Evolutionary conservation across 2,888 invertebrate species (phyloP).

Genomic region (Crocallis elinguaria): DNA sequence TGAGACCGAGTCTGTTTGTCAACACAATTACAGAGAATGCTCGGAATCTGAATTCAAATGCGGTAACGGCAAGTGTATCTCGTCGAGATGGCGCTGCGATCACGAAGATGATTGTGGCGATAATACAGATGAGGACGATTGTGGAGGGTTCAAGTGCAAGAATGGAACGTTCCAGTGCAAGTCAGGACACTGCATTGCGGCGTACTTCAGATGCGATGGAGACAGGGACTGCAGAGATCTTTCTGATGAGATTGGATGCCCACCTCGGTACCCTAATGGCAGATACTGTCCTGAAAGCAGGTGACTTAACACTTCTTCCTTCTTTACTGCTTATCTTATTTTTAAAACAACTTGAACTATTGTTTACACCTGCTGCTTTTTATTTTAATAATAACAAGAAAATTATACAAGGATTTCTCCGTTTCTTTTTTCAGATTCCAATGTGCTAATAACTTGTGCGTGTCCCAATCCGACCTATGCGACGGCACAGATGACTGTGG

Average conservation of each 20-base stretch:
- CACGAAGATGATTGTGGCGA: constrained; percentile 99
- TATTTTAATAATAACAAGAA: neutral
- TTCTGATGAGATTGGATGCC: constrained; percentile 95
- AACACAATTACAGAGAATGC: constrained; percentile 93
- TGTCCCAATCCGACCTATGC: constrained; percentile 94
- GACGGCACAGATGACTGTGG: constrained; percentile 97
- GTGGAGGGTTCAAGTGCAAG: constrained; percentile 93
- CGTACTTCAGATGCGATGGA: constrained; percentile 95
- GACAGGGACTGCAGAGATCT: constrained; percentile 95
- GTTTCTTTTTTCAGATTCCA: constrained; percentile 88
- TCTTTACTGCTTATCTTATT: neutral
- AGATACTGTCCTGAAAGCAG: constrained; percentile 93
- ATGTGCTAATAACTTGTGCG: constrained; percentile 96
- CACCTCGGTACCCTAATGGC: constrained; percentile 94
- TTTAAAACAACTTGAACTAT: neutral
- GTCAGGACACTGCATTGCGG: constrained; percentile 96
- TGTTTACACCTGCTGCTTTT: neutral
- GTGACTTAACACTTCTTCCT: constrained; percentile 42
- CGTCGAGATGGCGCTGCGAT: constrained; percentile 96
- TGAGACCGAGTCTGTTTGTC: constrained; percentile 92
- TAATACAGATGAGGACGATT: constrained; percentile 94
- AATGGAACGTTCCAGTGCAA: constrained; percentile 96
- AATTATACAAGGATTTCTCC: neutral
- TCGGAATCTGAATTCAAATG: constrained; percentile 97
- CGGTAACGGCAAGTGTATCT: constrained; percentile 95